These are phyloP conservation scores for Bradypodion ventrale DNA, from an alignment of 2,797 vertebrate species.

Conservation along the genomic window DNA sequence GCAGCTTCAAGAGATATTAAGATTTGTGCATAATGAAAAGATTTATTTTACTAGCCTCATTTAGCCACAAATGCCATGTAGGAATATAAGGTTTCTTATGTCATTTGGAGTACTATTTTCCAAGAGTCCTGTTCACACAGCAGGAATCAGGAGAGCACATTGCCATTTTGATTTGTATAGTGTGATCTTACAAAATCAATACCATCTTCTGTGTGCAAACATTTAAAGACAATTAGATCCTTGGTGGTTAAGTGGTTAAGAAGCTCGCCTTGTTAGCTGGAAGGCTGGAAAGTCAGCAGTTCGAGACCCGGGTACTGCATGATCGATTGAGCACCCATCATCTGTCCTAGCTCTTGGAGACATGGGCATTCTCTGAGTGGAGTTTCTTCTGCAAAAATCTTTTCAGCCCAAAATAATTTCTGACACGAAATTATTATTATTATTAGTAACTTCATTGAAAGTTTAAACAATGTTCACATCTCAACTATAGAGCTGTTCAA, in stretches of 20 bases:
- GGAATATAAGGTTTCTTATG: conserved; percentile 57
- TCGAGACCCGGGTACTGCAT: no score
- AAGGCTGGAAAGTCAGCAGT: no score
- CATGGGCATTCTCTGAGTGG: no score
- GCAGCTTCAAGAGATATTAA: conserved; percentile 39
- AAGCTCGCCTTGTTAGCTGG: no score
- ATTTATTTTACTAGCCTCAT: conserved; percentile 55
- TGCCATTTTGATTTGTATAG: conserved; percentile 65
- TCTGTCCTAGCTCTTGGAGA: no score
- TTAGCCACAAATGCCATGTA: conserved; percentile 60
- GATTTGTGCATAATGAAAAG: conserved; percentile 51
- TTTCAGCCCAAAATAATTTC: no score
- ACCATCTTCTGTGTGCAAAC: conserved; percentile 52
- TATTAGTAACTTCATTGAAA: conserved; percentile 51
- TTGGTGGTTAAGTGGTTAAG: no score
- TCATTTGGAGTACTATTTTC: conserved; percentile 63
- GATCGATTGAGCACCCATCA: no score
- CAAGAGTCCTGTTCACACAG: conserved; percentile 60
- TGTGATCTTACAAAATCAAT: conserved; percentile 66
- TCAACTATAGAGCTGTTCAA: conserved; percentile 50
- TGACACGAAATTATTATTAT: no score
- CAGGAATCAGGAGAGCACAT: conserved; percentile 52
- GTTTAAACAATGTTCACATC: conserved; percentile 45
- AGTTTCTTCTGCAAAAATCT: no score
- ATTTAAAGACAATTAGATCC: conserved; percentile 64